phyloP scores from a whole-genome alignment of 2,888 invertebrate genomes.

The Smittia sp. region DNA sequence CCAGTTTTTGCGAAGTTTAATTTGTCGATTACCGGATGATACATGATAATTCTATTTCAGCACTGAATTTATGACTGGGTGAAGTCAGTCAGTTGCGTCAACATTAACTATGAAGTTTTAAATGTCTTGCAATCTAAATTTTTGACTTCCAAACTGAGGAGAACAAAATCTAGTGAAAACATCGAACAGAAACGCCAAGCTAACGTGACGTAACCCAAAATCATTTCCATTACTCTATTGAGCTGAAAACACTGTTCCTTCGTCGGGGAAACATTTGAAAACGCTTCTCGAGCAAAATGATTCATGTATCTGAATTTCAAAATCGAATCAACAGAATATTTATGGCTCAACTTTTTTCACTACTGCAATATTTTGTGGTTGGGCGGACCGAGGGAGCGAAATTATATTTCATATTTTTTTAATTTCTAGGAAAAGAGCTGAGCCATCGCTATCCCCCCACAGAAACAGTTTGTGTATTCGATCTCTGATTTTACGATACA shows the following conservation, averaged over 20 bases:
- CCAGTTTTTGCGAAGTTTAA: neutral
- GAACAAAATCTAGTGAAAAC: too few species aligned
- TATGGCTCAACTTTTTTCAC: slow-evolving; percentile 31
- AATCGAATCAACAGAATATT: slow-evolving; percentile 28
- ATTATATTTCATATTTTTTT: slow-evolving; percentile 1
- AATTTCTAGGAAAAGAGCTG: neutral
- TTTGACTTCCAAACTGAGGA: too few species aligned
- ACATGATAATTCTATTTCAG: slow-evolving; percentile 21
- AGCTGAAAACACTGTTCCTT: neutral
- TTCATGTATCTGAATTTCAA: neutral
- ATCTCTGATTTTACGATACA: slow-evolving; percentile 29
- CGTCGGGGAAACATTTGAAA: neutral
- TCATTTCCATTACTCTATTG: neutral
- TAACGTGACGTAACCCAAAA: too few species aligned
- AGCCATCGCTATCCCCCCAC: neutral
- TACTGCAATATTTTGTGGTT: slow-evolving; percentile 8
- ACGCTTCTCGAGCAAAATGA: slow-evolving; percentile 12
- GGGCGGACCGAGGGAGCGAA: neutral
- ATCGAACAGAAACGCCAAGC: too few species aligned
- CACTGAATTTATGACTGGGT: neutral
- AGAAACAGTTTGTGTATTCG: neutral
- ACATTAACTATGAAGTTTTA: too few species aligned
- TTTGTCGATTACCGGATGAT: slow-evolving; percentile 23
- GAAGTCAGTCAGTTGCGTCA: too few species aligned
- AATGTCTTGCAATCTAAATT: too few species aligned